phyloP scores from a whole-genome alignment of 2,888 invertebrate genomes.

The Julus scandinavius region DNA sequence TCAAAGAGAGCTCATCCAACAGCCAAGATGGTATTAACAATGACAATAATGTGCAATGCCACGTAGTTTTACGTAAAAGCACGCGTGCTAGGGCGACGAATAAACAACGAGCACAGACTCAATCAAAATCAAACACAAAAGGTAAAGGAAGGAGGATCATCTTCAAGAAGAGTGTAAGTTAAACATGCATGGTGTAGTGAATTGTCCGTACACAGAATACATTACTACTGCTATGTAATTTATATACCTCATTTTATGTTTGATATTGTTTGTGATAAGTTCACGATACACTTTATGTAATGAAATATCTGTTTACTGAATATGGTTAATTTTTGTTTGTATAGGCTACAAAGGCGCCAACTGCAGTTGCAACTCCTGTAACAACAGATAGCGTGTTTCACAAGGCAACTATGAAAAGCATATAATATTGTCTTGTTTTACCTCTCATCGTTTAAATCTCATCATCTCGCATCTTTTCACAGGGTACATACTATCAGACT shows the following conservation, averaged over 20 bases:
- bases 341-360: slow-evolving; percentile 81
- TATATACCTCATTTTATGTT: neutral
- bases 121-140: slow-evolving; percentile 66
- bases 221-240: neutral
- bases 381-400: slow-evolving; percentile 83
- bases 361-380: slow-evolving; percentile 82
- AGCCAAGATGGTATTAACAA: slow-evolving; percentile 45
- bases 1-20: slow-evolving; percentile 37
- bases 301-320: no score
- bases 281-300: no score
- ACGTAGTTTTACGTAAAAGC: slow-evolving; percentile 59
- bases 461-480: slow-evolving; percentile 55
- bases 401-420: slow-evolving; percentile 69
- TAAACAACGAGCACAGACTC: slow-evolving; percentile 59
- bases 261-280: no score
- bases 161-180: slow-evolving; percentile 74
- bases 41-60: slow-evolving; percentile 56
- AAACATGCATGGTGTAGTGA: slow-evolving; percentile 14
- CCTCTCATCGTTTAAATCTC: neutral
- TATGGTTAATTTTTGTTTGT: neutral
- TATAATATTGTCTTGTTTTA: neutral
- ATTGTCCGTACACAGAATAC: no score
- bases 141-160: slow-evolving; percentile 81
- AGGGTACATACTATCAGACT: slow-evolving; percentile 79
- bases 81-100: slow-evolving; percentile 59